These are phyloP conservation scores for Chromobotia macracanthus DNA, from an alignment of 2,797 vertebrate species.

Conservation along the genomic window DNA sequence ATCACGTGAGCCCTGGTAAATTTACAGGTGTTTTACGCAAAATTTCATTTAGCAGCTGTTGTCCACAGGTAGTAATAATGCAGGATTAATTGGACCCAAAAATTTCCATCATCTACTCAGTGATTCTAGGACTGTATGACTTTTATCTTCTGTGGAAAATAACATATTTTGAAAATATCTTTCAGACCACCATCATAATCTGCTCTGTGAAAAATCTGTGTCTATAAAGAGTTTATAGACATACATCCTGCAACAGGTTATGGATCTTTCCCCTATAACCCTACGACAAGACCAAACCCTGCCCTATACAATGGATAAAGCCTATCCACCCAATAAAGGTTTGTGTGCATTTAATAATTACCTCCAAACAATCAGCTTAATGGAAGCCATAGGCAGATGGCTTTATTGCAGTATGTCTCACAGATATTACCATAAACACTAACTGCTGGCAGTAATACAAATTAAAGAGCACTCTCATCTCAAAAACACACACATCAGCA, in stretches of 20 bases:
- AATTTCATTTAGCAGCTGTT: too few species aligned
- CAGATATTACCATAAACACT: slow-evolving; percentile 84
- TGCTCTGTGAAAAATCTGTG: slow-evolving; percentile 5
- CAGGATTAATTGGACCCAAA: too few species aligned
- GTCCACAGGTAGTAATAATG: too few species aligned
- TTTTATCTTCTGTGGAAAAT: too few species aligned
- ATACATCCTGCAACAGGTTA: not conserved
- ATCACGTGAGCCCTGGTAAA: too few species aligned
- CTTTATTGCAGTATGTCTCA: slow-evolving; percentile 79
- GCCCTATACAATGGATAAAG: not conserved
- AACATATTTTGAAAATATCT: not conserved
- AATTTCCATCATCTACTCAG: too few species aligned
- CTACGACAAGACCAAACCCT: not conserved
- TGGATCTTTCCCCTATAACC: not conserved
- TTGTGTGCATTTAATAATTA: slow-evolving; percentile 49
- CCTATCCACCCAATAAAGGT: slow-evolving; percentile 22
- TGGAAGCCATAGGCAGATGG: slow-evolving; percentile 82
- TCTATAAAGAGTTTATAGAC: slow-evolving; percentile 6
- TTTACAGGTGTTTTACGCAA: too few species aligned
- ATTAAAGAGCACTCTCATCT: slow-evolving; percentile 77
- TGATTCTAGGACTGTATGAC: too few species aligned
- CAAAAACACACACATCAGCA: slow-evolving; percentile 19
- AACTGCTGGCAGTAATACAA: slow-evolving; percentile 84
- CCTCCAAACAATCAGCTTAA: slow-evolving; percentile 78
- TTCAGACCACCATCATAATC: slow-evolving; percentile 16